Evolutionary conservation across 2,888 invertebrate species (phyloP).

Genomic region (Pyrochroa serraticornis): DNA sequence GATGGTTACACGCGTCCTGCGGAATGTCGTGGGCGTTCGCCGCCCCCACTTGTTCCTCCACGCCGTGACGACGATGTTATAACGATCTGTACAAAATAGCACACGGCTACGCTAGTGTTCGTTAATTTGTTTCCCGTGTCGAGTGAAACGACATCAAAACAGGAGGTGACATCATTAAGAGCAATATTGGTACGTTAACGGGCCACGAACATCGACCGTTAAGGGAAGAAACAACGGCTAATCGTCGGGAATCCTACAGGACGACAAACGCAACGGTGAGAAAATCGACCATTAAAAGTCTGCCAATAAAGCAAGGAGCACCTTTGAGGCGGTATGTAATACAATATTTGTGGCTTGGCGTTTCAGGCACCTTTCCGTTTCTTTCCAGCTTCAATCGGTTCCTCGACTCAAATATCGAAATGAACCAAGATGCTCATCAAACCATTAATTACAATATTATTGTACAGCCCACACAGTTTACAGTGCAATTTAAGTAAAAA

Average conservation of each 20-base stretch:
- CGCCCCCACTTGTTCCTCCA: conserved; percentile 32
- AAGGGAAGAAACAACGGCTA: neutral
- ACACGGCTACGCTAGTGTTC: conserved; percentile 33
- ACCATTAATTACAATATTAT: too few species aligned
- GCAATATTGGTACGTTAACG: conserved; percentile 22
- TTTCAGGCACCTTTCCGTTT: too few species aligned
- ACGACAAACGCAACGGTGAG: too few species aligned
- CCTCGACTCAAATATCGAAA: too few species aligned
- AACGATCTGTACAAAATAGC: conserved; percentile 38
- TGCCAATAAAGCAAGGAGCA: too few species aligned
- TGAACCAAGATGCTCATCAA: too few species aligned
- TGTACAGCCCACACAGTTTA: too few species aligned
- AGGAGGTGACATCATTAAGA: conserved; percentile 31
- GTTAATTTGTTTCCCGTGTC: conserved; percentile 41
- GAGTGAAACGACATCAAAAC: conserved; percentile 31
- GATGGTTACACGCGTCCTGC: conserved; percentile 37
- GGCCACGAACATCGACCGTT: conserved; percentile 6
- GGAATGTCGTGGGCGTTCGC: conserved; percentile 38
- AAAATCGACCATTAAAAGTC: too few species aligned
- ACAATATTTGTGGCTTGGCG: too few species aligned
- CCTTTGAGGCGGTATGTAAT: too few species aligned
- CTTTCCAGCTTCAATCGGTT: too few species aligned
- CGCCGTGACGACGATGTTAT: conserved; percentile 30
- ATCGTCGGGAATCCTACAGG: neutral
- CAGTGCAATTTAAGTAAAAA: too few species aligned